Conservation (phyloP, 1,140 invertebrate species). For the Calliopsis andreniformis region DNA sequence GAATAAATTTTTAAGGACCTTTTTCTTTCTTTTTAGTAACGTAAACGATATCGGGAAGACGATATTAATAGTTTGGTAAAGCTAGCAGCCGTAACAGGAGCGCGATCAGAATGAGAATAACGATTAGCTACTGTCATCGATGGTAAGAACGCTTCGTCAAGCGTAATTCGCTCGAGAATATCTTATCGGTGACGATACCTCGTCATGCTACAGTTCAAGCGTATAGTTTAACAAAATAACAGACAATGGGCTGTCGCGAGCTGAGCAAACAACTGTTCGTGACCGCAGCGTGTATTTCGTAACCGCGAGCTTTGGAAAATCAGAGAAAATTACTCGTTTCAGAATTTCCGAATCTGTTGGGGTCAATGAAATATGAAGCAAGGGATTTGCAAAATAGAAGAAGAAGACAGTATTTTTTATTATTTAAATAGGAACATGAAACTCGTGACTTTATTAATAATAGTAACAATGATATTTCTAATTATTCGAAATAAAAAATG, state of each 20-base stretch:
- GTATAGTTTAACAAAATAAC: slow-evolving; percentile 1
- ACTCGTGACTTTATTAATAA: no score
- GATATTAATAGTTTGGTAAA: slow-evolving; percentile 6
- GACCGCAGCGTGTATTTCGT: neutral
- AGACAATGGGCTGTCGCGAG: neutral
- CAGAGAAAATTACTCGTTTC: neutral
- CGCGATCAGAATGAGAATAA: neutral
- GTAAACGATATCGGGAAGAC: no score
- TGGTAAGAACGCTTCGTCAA: neutral
- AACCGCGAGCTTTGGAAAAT: slow-evolving; percentile 1
- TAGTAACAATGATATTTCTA: no score
- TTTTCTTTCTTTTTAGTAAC: no score
- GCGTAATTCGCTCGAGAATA: slow-evolving; percentile 21
- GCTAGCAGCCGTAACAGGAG: neutral
- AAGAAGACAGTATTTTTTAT: no score
- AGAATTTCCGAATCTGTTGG: neutral
- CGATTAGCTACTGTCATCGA: neutral
- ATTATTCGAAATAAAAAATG: no score
- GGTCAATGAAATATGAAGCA: no score
- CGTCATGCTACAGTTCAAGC: neutral
- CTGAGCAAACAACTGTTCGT: neutral
- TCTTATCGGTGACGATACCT: neutral
- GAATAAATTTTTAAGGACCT: no score
- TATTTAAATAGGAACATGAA: no score
- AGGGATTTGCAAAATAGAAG: no score